A percentile compares a stretch with the other conserved stretches of the same genome.
Evolutionary conservation across 2,888 invertebrate species (phyloP).

Genomic region (Eremobia ochroleuca): DNA sequence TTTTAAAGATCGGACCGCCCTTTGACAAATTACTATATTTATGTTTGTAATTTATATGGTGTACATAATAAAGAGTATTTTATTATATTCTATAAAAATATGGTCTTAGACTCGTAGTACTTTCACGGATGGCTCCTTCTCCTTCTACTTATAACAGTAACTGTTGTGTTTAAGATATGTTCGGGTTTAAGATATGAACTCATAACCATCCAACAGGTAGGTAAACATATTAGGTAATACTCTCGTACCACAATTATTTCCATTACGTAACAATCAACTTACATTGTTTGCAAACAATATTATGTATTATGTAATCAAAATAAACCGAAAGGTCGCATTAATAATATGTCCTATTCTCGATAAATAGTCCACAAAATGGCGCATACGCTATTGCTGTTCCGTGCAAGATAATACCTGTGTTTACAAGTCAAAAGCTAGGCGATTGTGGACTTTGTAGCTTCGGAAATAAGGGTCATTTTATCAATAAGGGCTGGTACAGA

Average conservation of each 20-base stretch:
- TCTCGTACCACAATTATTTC: neutral
- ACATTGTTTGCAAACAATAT: conserved; percentile 34
- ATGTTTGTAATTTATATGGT: no score
- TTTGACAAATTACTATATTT: no score
- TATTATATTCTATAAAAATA: no score
- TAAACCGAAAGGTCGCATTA: conserved; percentile 29
- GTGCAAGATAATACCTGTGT: conserved; percentile 20
- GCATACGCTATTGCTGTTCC: conserved; percentile 24
- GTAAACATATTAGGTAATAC: conserved; percentile 8
- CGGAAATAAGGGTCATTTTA: conserved; percentile 26
- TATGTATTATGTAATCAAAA: conserved; percentile 55
- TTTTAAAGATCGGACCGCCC: no score
- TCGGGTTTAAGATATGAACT: neutral
- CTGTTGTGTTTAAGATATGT: no score
- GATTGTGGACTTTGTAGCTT: conserved; percentile 26
- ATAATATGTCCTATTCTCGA: conserved; percentile 14
- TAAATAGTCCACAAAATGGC: conserved; percentile 15
- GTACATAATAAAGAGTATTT: no score
- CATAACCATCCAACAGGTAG: conserved; percentile 11
- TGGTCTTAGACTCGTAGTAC: no score
- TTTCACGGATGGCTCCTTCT: neutral
- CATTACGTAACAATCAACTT: conserved; percentile 24
- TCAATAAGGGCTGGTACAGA: conserved; percentile 39
- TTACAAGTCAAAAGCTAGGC: neutral
- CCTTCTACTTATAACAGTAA: neutral